Percentiles rank a stretch among this genome's conserved stretches.
These are phyloP conservation scores for Psettodes erumei DNA, from an alignment of 2,113 vertebrate species.

Conservation along the genomic window DNA sequence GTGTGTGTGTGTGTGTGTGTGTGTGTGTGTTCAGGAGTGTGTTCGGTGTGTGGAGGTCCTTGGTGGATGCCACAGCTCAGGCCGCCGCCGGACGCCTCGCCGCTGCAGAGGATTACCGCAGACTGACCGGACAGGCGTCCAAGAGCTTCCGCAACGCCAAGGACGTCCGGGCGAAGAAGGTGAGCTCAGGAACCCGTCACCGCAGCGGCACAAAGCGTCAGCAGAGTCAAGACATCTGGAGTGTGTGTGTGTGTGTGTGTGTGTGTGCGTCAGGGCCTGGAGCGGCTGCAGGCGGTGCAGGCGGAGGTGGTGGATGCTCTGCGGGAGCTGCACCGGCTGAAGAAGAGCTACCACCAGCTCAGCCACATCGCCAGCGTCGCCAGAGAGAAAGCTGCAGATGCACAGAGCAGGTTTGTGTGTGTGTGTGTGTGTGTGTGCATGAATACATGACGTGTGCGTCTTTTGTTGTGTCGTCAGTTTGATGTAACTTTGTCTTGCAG, in stretches of 20 bases:
- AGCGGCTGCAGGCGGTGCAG: slow-evolving; percentile 86
- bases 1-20: slow-evolving; percentile 80
- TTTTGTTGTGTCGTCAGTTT: not conserved
- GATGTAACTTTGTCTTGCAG: slow-evolving; percentile 68
- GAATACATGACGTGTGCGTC: not conserved
- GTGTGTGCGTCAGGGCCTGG: slow-evolving; percentile 81
- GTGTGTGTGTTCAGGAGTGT: slow-evolving; percentile 77
- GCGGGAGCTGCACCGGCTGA: slow-evolving; percentile 87
- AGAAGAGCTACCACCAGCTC: slow-evolving; percentile 88
- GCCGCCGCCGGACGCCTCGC: slow-evolving; percentile 79
- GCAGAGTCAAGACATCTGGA: too few relatives aligned
- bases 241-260: not conserved
- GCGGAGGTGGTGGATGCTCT: slow-evolving; percentile 87
- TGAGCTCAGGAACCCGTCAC: too few relatives aligned
- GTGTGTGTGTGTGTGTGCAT: not conserved
- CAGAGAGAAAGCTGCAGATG: slow-evolving; percentile 88
- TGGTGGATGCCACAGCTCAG: slow-evolving; percentile 85
- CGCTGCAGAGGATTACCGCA: slow-evolving; percentile 84
- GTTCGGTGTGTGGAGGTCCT: slow-evolving; percentile 85
- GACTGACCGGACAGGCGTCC: slow-evolving; percentile 75
- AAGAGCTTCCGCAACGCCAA: slow-evolving; percentile 84
- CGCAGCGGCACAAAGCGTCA: not conserved
- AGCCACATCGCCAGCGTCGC: slow-evolving; percentile 84
- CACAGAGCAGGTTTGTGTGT: slow-evolving; percentile 84
- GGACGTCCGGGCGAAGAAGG: slow-evolving; percentile 88